Conservation (phyloP, 2,888 invertebrate species). For the Phoenoteleia sp. region DNA sequence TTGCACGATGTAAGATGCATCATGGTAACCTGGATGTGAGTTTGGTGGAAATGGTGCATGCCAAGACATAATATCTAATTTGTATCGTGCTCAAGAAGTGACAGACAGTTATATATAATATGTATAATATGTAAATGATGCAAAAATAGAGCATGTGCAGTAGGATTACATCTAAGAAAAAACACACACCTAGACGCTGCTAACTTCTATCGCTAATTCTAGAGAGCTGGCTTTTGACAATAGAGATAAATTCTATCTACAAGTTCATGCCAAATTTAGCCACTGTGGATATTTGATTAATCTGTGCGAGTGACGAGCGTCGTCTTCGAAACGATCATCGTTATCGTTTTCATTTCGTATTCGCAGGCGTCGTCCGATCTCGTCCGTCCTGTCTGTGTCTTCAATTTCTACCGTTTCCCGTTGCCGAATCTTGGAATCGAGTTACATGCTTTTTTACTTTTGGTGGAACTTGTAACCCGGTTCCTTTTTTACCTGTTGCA, state of each 20-base stretch:
- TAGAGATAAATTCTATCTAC: slow-evolving; percentile 76
- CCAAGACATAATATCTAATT: slow-evolving; percentile 84
- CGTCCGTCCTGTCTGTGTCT: slow-evolving; percentile 40
- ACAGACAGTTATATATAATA: slow-evolving; percentile 60
- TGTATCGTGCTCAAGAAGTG: slow-evolving; percentile 77
- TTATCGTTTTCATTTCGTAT: slow-evolving; percentile 31
- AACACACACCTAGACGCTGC: slow-evolving; percentile 83
- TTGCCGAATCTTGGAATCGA: slow-evolving; percentile 60
- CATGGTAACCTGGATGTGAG: slow-evolving; percentile 61
- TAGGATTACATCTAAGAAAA: slow-evolving; percentile 83
- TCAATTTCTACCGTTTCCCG: slow-evolving; percentile 52
- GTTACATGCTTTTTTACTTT: slow-evolving; percentile 60
- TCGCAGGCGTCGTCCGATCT: slow-evolving; percentile 28
- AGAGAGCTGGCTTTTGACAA: slow-evolving; percentile 76
- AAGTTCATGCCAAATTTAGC: slow-evolving; percentile 80
- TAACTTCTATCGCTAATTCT: slow-evolving; percentile 82
- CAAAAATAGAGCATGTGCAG: slow-evolving; percentile 84
- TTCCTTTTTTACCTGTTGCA: slow-evolving; percentile 66
- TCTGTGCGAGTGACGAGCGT: slow-evolving; percentile 66
- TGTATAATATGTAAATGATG: slow-evolving; percentile 74
- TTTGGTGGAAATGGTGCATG: slow-evolving; percentile 83
- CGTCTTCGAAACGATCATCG: slow-evolving; percentile 50
- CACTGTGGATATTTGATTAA: slow-evolving; percentile 64
- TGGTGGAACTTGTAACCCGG: slow-evolving; percentile 60
- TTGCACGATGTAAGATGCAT: slow-evolving; percentile 31